Percentiles rank a stretch among this genome's conserved stretches.
Conservation (phyloP, 2,797 vertebrate species). For the Amniataba percoides region DNA sequence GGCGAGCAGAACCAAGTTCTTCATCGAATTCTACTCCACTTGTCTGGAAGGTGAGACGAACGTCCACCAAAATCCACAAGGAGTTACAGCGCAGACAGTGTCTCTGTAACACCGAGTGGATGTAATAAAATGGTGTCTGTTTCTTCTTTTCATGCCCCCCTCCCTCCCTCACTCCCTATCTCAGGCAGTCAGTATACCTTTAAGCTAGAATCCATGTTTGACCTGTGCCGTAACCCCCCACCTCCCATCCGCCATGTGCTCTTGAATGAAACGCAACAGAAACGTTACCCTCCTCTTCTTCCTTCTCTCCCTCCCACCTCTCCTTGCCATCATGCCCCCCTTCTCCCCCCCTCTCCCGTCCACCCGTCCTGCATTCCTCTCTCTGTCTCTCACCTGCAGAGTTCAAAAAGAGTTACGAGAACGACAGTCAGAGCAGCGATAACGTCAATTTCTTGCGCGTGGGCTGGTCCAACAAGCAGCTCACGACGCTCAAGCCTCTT, state of each 20-base stretch:
- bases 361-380: conserved; percentile 10
- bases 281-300: conserved; percentile 56
- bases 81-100: not conserved
- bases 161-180: conserved; percentile 36
- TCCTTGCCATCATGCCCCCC: conserved; percentile 17
- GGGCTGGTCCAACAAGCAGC: conserved; percentile 95
- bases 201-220: conserved; percentile 59
- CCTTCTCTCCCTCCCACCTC: conserved; percentile 19
- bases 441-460: conserved; percentile 97
- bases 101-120: conserved; percentile 12
- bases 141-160: conserved; percentile 50
- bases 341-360: conserved; percentile 7
- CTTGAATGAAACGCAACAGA: conserved; percentile 60
- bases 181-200: conserved; percentile 82
- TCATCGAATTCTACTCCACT: conserved; percentile 97
- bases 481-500: conserved; percentile 96
- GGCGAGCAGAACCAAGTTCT: conserved; percentile 96
- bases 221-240: conserved; percentile 45
- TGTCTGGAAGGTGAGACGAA: conserved; percentile 92
- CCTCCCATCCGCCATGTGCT: conserved; percentile 26
- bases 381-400: conserved; percentile 80
- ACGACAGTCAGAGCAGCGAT: conserved; percentile 96
- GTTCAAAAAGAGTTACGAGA: conserved; percentile 97
- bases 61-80: not conserved
- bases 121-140: conserved; percentile 52